Evolutionary conservation across 2,797 vertebrate genomes (phyloP).

Genomic region (Decapterus maruadsi): DNA sequence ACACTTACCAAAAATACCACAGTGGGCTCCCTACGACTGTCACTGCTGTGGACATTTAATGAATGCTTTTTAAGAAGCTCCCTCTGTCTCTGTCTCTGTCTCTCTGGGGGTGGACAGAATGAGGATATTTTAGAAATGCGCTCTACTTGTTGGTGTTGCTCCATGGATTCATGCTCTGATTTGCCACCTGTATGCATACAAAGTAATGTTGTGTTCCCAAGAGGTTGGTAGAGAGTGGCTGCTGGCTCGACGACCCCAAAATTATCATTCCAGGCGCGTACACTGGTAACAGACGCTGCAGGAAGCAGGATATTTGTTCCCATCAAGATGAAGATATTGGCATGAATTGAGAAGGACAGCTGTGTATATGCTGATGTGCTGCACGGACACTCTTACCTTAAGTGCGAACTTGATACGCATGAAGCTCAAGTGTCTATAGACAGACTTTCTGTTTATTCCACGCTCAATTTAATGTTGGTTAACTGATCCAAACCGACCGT

Average conservation of each 20-base stretch:
- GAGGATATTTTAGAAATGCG: conserved; percentile 43
- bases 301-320: conserved; percentile 10
- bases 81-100: conserved; percentile 12
- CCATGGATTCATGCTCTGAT: conserved; percentile 33
- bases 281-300: conserved; percentile 18
- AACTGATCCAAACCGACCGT: background rate
- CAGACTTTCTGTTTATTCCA: background rate
- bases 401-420: background rate
- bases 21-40: conserved; percentile 35
- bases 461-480: background rate
- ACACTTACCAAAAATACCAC: conserved; percentile 53
- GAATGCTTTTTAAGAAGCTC: conserved; percentile 42
- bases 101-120: conserved; percentile 58
- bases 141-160: conserved; percentile 25
- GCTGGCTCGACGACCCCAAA: background rate
- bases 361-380: background rate
- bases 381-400: background rate
- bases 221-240: conserved; percentile 1
- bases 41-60: conserved; percentile 54
- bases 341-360: background rate
- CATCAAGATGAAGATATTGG: background rate
- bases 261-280: background rate
- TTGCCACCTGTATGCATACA: conserved; percentile 27
- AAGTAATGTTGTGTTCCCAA: background rate
- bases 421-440: background rate